phyloP scores from a whole-genome alignment of 2,888 invertebrate genomes.

The Heliconius aoede region DNA sequence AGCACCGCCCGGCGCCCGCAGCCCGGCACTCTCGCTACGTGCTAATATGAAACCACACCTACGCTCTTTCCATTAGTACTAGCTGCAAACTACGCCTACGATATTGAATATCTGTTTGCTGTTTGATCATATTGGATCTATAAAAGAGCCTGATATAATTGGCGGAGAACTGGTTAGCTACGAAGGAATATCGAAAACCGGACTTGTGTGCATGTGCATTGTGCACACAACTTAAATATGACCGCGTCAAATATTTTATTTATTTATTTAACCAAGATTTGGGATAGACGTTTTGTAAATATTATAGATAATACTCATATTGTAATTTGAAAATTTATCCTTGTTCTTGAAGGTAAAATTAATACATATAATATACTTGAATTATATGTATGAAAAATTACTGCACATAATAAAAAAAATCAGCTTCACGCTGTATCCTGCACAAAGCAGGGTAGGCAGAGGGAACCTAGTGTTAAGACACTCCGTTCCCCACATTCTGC shows the following conservation, averaged over 20 bases:
- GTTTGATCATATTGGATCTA: constrained; percentile 61
- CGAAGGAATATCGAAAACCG: constrained; percentile 57
- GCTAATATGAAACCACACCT: constrained; percentile 46
- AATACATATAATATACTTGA: too few species aligned
- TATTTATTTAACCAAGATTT: too few species aligned
- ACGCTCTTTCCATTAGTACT: constrained; percentile 48
- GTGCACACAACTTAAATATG: not conserved
- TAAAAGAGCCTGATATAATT: constrained; percentile 60
- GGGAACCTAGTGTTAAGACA: too few species aligned
- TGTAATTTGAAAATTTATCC: too few species aligned
- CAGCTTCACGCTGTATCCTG: too few species aligned
- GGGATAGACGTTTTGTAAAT: too few species aligned
- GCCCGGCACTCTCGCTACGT: constrained; percentile 39
- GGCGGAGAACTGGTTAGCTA: constrained; percentile 57
- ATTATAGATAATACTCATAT: too few species aligned
- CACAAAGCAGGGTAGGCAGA: too few species aligned
- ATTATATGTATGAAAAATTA: too few species aligned
- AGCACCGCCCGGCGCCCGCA: constrained; percentile 25
- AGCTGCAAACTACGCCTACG: constrained; percentile 44
- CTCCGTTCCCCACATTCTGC: too few species aligned
- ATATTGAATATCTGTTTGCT: constrained; percentile 58
- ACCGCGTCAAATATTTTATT: constrained; percentile 17
- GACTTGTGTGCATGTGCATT: constrained; percentile 54
- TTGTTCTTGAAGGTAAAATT: too few species aligned
- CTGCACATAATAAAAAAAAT: too few species aligned